phyloP scores from a whole-genome alignment of 2,888 invertebrate genomes.

The Leucoptera coffeella region DNA sequence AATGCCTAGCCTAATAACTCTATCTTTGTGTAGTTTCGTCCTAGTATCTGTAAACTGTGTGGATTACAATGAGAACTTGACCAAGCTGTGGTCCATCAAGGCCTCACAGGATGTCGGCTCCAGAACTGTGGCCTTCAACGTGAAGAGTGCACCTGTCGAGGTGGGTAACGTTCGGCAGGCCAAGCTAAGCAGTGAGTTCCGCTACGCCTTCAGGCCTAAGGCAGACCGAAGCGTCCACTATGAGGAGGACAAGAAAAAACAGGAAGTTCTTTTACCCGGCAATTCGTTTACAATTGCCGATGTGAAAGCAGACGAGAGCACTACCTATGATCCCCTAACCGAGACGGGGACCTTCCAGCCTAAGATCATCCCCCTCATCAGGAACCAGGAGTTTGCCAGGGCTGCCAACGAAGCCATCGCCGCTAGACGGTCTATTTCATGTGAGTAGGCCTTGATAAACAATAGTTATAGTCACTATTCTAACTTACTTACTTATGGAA shows the following conservation, averaged over 20 bases:
- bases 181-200: too few relatives aligned
- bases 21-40: constrained; percentile 20
- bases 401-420: constrained; percentile 19
- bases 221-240: constrained; percentile 28
- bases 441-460: constrained; percentile 5
- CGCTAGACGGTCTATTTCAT: constrained; percentile 24
- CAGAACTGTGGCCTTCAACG: constrained; percentile 20
- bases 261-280: constrained; percentile 39
- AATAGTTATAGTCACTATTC: too few relatives aligned
- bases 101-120: constrained; percentile 24
- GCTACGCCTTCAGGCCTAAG: constrained; percentile 30
- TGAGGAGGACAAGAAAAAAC: constrained; percentile 20
- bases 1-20: constrained; percentile 18
- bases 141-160: constrained; percentile 28
- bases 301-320: constrained; percentile 25
- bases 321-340: constrained; percentile 10
- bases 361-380: constrained; percentile 29
- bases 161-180: too few relatives aligned
- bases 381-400: constrained; percentile 24
- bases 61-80: constrained; percentile 25
- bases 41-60: constrained; percentile 13
- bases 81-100: constrained; percentile 26
- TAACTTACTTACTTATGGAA: too few relatives aligned
- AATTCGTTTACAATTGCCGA: constrained; percentile 44
- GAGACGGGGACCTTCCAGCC: constrained; percentile 18